phyloP scores from a whole-genome alignment of 2,888 invertebrate genomes.

The Nymphalis polychloros region DNA sequence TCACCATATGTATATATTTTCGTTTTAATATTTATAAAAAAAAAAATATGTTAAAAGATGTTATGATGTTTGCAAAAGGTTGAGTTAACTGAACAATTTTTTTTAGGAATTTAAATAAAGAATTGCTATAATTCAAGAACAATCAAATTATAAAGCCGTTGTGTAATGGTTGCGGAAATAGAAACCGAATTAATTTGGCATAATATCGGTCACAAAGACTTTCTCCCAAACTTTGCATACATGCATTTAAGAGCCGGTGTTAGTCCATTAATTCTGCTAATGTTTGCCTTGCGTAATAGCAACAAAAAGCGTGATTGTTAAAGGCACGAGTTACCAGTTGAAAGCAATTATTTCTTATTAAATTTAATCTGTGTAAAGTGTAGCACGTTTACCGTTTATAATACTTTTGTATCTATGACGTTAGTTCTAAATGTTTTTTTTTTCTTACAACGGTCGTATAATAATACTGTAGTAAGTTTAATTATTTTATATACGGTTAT shows the following conservation, averaged over 20 bases:
- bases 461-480: neutral
- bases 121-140: conserved; percentile 2
- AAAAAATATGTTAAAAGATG: no score
- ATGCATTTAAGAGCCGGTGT: conserved; percentile 28
- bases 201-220: conserved; percentile 39
- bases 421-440: neutral
- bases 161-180: conserved; percentile 22
- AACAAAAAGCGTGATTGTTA: neutral
- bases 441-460: neutral
- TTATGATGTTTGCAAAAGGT: no score
- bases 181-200: conserved; percentile 27
- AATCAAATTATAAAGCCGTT: conserved; percentile 24
- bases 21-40: no score
- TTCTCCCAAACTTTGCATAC: conserved; percentile 39
- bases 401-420: conserved; percentile 4
- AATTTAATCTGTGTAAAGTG: conserved; percentile 6
- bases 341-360: neutral
- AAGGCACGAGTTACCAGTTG: conserved; percentile 7
- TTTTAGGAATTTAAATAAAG: neutral
- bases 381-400: conserved; percentile 11
- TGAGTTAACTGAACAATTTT: neutral
- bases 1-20: neutral
- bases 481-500: neutral
- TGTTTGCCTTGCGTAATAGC: conserved; percentile 27
- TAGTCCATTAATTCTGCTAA: conserved; percentile 37